Base-by-base conservation (phyloP, 2,888 invertebrate genomes). In the Hyposoter didymator region DNA sequence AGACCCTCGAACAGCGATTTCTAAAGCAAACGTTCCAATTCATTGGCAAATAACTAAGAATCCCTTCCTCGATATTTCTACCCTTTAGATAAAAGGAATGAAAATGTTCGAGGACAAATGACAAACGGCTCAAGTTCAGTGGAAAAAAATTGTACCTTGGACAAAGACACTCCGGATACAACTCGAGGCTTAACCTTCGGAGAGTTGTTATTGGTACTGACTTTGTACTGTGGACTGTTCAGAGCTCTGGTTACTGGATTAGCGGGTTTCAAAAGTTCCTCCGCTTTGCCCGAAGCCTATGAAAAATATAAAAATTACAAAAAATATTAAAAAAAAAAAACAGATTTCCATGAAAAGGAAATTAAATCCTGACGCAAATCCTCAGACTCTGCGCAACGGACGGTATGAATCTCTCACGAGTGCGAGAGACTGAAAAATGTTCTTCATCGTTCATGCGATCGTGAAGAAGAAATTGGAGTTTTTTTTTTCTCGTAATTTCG, bases 1-100 rank as follows among this genome's bases (percentile, higher is more conserved):
- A 98, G 94, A 0, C 98, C 98, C 91, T 98, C 98, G 93, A 99
- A 99, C 0, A 99, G 93, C 0, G 97, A 96, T 93, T 97, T 97
- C 95, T 97, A 84, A 3, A 87, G 87, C 87, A 84, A 66, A 80
- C 22, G 35, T 22, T 14, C 28, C 3, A 35, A 62, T 43, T 14
- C 4, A n/a, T 10, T 28, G 10, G 32, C 22, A n/a, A 22, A 35
- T 1, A 19, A 0, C 14, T 1, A 39, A 39, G 0, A 39, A 39
- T 39, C 10, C 1, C 10, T 39, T 10, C 39, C 39, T 10, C 39
- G 35, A 39, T 6, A 32, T 32, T 32, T 32, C 4, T 32, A 32
- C 39, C 10, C 39, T 39, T 39, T 1, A 10, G 10, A 39, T 39
- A 1, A 10, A 8, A 1, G 39, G 8, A 8, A 39, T 8, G 0